Evolutionary conservation across 1,140 invertebrate species (phyloP).

Genomic region (Papilio xuthus): DNA sequence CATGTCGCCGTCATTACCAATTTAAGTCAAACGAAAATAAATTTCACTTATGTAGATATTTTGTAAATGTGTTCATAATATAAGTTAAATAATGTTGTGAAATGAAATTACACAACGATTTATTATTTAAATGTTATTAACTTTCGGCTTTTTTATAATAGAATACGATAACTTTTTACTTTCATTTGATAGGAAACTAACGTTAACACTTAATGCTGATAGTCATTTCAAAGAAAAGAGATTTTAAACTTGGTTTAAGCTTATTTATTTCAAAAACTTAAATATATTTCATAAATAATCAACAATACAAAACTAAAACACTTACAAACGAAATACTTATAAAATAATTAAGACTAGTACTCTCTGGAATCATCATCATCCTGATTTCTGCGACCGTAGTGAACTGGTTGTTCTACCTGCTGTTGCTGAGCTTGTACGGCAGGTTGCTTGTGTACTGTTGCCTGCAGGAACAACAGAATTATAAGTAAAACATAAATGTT

Average conservation of each 20-base stretch:
- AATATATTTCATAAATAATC: conserved; percentile 52
- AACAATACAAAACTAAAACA: conserved; percentile 40
- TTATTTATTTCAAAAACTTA: conserved; percentile 50
- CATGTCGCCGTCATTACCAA: conserved; percentile 49
- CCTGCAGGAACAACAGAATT: conserved; percentile 60
- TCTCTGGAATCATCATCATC: conserved; percentile 66
- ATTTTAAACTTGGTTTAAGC: neutral
- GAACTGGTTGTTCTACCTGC: conserved; percentile 48
- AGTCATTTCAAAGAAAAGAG: neutral
- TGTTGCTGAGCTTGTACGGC: conserved; percentile 57
- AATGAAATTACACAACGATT: neutral
- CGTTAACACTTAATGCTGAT: too few species aligned
- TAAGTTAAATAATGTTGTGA: neutral
- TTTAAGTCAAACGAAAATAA: conserved; percentile 37
- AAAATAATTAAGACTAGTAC: conserved; percentile 62
- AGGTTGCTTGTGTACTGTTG: conserved; percentile 73
- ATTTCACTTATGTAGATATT: neutral
- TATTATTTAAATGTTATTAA: neutral
- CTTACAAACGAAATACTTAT: conserved; percentile 43
- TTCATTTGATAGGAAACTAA: too few species aligned
- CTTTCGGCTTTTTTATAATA: neutral
- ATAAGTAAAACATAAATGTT: conserved; percentile 10
- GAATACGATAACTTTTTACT: neutral
- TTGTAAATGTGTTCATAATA: conserved; percentile 23
- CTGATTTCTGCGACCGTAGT: conserved; percentile 60